Evolutionary conservation across 2,888 invertebrate species (phyloP).

Genomic region (Nipponacmea schrenckii): DNA sequence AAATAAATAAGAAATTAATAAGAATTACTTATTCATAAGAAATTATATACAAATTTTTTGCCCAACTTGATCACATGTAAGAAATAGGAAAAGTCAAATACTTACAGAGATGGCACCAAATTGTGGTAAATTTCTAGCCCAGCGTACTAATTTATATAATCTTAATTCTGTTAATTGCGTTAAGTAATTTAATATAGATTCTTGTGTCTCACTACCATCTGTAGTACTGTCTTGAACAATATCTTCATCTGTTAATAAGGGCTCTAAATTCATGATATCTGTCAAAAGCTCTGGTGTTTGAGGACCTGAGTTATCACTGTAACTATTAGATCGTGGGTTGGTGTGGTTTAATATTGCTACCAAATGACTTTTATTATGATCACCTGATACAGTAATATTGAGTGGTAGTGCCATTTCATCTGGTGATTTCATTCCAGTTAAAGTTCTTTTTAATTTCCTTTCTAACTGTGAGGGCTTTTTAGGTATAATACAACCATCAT

Average conservation of each 20-base stretch:
- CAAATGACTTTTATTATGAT: slow-evolving; percentile 37
- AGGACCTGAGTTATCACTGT: slow-evolving; percentile 18
- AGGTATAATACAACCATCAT: slow-evolving; percentile 69
- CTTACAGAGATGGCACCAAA: slow-evolving; percentile 94
- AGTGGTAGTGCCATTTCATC: slow-evolving; percentile 12
- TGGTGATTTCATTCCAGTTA: not conserved
- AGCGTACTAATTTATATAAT: slow-evolving; percentile 96
- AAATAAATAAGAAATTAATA: too few relatives aligned
- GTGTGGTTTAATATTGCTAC: slow-evolving; percentile 52
- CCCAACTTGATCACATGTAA: too few relatives aligned
- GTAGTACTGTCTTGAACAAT: slow-evolving; percentile 42
- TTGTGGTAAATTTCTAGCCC: slow-evolving; percentile 96
- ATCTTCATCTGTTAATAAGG: slow-evolving; percentile 61
- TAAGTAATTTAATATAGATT: slow-evolving; percentile 48
- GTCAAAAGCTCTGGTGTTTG: slow-evolving; percentile 54
- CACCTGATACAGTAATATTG: slow-evolving; percentile 3
- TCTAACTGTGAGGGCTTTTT: slow-evolving; percentile 36
- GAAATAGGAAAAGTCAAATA: slow-evolving; percentile 2
- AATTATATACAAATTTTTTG: too few relatives aligned
- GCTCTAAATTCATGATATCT: slow-evolving; percentile 64
- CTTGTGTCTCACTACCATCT: slow-evolving; percentile 35
- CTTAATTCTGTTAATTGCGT: slow-evolving; percentile 83
- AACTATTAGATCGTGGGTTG: slow-evolving; percentile 27
- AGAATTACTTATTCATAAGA: too few relatives aligned
- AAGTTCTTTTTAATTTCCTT: slow-evolving; percentile 30